Percentiles rank a stretch among this genome's conserved stretches.
These are phyloP conservation scores for Forbesichthys agassizii DNA, from an alignment of 2,113 vertebrate species.

Conservation along the genomic window DNA sequence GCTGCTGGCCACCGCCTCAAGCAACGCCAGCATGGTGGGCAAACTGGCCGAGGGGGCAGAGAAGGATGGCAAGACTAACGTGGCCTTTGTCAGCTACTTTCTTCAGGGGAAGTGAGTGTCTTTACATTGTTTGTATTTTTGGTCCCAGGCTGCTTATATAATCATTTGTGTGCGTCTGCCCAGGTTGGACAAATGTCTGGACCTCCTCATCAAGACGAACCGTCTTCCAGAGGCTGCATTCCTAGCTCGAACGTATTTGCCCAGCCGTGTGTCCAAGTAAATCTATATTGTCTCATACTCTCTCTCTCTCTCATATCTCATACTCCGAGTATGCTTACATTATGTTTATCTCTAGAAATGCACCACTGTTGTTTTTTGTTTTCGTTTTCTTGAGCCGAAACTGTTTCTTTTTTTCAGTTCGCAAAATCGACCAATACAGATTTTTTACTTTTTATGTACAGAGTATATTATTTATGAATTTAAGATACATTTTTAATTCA, in stretches of 20 bases:
- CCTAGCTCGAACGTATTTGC: conserved; percentile 90
- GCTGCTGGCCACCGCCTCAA: conserved; percentile 91
- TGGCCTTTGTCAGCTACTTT: conserved; percentile 95
- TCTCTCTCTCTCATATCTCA: too few relatives aligned
- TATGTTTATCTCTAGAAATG: too few relatives aligned
- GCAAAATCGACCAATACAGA: too few relatives aligned
- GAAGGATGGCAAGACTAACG: conserved; percentile 92
- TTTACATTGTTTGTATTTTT: background rate
- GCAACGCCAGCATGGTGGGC: conserved; percentile 89
- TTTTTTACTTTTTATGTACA: too few relatives aligned
- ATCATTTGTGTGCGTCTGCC: conserved; percentile 4
- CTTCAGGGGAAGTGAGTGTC: conserved; percentile 90
- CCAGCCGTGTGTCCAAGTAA: conserved; percentile 76
- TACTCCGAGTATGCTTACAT: too few relatives aligned
- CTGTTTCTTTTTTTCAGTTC: too few relatives aligned
- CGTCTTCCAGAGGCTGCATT: conserved; percentile 94
- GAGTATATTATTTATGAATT: too few relatives aligned
- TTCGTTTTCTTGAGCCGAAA: too few relatives aligned
- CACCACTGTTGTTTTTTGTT: too few relatives aligned
- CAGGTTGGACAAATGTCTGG: conserved; percentile 91
- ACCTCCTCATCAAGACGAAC: conserved; percentile 90
- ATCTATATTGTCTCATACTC: background rate
- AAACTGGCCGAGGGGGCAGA: conserved; percentile 90
- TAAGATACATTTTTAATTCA: too few relatives aligned
- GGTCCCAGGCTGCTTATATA: background rate